Evolutionary conservation across 2,888 invertebrate genomes (phyloP).

Genomic region (Scelioninae gen. 2): DNA sequence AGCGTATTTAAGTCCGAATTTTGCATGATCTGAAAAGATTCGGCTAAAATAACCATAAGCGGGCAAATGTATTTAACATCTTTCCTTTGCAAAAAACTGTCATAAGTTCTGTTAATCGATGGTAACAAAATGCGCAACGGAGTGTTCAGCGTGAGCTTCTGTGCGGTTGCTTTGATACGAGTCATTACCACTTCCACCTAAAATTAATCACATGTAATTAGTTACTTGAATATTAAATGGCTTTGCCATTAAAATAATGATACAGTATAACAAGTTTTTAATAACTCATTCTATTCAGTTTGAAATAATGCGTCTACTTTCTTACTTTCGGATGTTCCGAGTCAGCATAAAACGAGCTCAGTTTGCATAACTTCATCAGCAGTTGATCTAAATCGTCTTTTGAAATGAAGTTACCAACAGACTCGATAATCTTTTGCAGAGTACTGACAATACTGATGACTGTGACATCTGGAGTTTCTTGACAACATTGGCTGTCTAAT

Average conservation of each 20-base stretch:
- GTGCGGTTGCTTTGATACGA: conserved; percentile 80
- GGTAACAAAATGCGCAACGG: conserved; percentile 87
- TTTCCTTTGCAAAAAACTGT: conserved; percentile 78
- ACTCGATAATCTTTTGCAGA: conserved; percentile 88
- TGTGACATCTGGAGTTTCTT: conserved; percentile 79
- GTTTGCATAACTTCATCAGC: conserved; percentile 80
- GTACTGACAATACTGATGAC: conserved; percentile 87
- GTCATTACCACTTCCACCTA: conserved; percentile 76
- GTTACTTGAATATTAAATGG: too few relatives aligned
- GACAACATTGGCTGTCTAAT: conserved; percentile 79
- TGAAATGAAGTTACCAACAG: conserved; percentile 88
- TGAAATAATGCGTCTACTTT: too few relatives aligned
- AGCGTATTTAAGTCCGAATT: conserved; percentile 81
- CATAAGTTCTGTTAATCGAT: conserved; percentile 81
- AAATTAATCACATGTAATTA: too few relatives aligned
- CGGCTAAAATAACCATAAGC: conserved; percentile 85
- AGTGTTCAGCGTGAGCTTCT: conserved; percentile 82
- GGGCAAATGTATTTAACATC: conserved; percentile 81
- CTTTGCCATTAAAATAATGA: too few relatives aligned
- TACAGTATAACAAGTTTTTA: too few relatives aligned
- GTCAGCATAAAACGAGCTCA: conserved; percentile 73
- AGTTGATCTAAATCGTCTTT: conserved; percentile 90
- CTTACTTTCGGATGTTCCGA: conserved; percentile 71
- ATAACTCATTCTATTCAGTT: too few relatives aligned
- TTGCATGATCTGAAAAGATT: conserved; percentile 81